A percentile compares a stretch with the other conserved stretches of the same genome.
phyloP scores from a whole-genome alignment of 2,797 vertebrate species.

The Galaxias olidus region DNA sequence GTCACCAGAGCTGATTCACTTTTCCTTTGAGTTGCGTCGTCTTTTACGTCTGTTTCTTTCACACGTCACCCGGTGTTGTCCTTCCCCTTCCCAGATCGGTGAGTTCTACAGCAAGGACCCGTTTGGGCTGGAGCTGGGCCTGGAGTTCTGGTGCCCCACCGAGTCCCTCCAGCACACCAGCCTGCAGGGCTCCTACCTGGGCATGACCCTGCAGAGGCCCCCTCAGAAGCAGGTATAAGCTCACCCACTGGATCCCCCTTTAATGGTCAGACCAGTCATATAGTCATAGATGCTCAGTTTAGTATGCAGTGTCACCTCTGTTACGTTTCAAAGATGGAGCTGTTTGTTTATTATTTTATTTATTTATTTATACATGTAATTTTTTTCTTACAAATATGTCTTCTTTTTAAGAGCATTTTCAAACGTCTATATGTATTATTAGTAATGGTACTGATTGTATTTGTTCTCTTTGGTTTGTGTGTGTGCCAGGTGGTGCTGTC shows the following conservation, averaged over 20 bases:
- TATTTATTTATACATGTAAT: too few species aligned
- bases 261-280: not conserved
- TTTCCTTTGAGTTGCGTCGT: too few species aligned
- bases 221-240: slow-evolving; percentile 92
- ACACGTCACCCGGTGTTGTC: not conserved
- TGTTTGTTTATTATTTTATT: too few species aligned
- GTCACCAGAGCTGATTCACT: too few species aligned
- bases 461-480: not conserved
- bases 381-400: too few species aligned
- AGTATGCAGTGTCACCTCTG: too few species aligned
- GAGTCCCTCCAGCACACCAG: slow-evolving; percentile 93
- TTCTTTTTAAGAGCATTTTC: too few species aligned
- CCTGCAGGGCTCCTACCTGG: slow-evolving; percentile 91
- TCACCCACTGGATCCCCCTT: not conserved
- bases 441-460: not conserved
- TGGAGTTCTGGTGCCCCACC: slow-evolving; percentile 96
- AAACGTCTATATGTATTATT: too few species aligned
- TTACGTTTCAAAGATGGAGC: too few species aligned
- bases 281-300: not conserved
- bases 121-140: slow-evolving; percentile 89
- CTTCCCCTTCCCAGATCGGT: slow-evolving; percentile 78
- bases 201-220: slow-evolving; percentile 90
- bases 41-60: not conserved
- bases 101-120: slow-evolving; percentile 91
- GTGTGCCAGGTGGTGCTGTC: slow-evolving; percentile 91